These are phyloP conservation scores for Drosophila neonasuta DNA, from an alignment of 2,888 invertebrate genomes.

Conservation along the genomic window DNA sequence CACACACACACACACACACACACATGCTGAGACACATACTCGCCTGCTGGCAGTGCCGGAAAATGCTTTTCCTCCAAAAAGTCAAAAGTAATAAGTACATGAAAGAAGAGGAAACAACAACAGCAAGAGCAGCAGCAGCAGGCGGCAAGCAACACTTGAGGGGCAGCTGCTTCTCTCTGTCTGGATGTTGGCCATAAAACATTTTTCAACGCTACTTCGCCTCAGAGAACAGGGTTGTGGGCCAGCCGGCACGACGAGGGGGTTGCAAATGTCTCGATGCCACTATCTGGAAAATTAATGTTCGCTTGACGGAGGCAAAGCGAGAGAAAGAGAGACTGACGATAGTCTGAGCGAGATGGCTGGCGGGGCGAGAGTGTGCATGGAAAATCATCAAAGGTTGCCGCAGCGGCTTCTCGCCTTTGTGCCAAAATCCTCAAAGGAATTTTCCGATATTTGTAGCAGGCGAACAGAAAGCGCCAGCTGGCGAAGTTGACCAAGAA, in stretches of 20 bases:
- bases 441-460: constrained; percentile 81
- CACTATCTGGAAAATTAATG: constrained; percentile 69
- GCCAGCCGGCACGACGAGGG: constrained; percentile 43
- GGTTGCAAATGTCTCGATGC: constrained; percentile 66
- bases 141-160: constrained; percentile 56
- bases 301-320: constrained; percentile 9
- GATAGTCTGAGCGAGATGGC: constrained; percentile 19
- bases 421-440: constrained; percentile 81
- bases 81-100: constrained; percentile 75
- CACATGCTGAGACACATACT: constrained; percentile 27
- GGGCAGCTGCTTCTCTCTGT: constrained; percentile 38
- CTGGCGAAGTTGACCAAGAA: constrained; percentile 70
- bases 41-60: constrained; percentile 42
- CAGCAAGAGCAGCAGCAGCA: constrained; percentile 34
- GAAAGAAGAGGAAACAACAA: constrained; percentile 51
- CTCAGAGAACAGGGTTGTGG: constrained; percentile 43
- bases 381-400: constrained; percentile 79
- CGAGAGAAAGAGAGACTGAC: neutral
- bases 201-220: constrained; percentile 56
- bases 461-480: constrained; percentile 73
- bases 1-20: too few species aligned
- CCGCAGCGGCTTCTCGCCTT: constrained; percentile 75
- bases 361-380: constrained; percentile 48
- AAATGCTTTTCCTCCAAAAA: constrained; percentile 76
- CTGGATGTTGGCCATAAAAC: constrained; percentile 62